These are phyloP conservation scores for Mirza zaza DNA, from an alignment of 2,113 vertebrate species.

Conservation along the genomic window DNA sequence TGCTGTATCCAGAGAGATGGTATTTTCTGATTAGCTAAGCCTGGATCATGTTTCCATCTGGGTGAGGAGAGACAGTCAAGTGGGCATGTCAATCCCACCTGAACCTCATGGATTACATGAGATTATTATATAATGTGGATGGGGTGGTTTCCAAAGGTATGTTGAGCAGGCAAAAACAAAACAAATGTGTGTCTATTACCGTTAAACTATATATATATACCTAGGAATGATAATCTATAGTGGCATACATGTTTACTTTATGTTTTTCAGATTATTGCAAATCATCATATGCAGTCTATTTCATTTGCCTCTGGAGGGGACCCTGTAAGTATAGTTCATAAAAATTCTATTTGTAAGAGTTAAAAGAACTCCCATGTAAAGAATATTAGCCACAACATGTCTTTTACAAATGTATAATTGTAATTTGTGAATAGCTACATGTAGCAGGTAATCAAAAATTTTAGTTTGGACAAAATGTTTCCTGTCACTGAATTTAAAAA, in stretches of 20 bases:
- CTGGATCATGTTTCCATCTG: background rate
- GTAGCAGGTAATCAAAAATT: background rate
- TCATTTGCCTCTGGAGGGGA: conserved; percentile 97
- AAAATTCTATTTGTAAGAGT: conserved; percentile 50
- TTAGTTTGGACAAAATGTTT: conserved; percentile 2
- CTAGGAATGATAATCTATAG: background rate
- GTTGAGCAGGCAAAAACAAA: background rate
- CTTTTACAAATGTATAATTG: background rate
- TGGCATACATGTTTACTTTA: conserved; percentile 69
- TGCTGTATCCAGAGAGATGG: background rate
- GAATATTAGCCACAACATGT: background rate
- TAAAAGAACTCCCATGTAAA: conserved; percentile 33
- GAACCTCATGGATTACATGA: background rate
- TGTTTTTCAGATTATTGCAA: conserved; percentile 91
- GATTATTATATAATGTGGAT: background rate
- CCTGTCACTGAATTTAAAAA: background rate
- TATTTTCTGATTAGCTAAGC: background rate
- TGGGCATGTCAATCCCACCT: background rate
- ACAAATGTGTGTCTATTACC: background rate
- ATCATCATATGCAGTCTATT: conserved; percentile 95
- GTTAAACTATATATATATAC: background rate
- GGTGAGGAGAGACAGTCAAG: background rate
- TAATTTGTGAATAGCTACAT: background rate
- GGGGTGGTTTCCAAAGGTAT: background rate
- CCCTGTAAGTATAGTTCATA: conserved; percentile 88